These are phyloP conservation scores for Todiramphus saurophagus DNA, from an alignment of 2,113 vertebrate genomes.

Conservation along the genomic window DNA sequence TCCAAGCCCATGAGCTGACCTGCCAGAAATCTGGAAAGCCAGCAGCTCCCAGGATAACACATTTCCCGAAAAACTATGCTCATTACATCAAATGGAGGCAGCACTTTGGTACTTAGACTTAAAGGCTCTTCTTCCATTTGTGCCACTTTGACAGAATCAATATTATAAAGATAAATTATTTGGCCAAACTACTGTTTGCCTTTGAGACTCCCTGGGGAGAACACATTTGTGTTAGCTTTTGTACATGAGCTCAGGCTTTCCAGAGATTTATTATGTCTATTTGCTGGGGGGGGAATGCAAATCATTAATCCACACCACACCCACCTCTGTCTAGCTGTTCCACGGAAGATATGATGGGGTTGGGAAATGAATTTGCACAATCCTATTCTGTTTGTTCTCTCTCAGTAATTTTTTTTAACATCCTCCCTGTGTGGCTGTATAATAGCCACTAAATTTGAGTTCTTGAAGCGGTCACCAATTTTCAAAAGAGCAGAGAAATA, in stretches of 20 bases:
- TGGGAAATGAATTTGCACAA: not conserved
- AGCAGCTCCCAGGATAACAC: not conserved
- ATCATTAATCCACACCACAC: not conserved
- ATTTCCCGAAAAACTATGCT: not conserved
- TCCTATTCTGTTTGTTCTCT: not conserved
- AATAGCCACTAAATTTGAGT: not conserved
- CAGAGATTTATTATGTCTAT: not conserved
- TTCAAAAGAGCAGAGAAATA: not conserved
- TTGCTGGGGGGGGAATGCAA: not conserved
- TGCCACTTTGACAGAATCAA: not conserved
- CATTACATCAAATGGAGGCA: not conserved
- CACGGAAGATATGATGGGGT: not conserved
- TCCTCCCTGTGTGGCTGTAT: not conserved
- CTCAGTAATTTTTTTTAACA: not conserved
- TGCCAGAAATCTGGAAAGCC: not conserved
- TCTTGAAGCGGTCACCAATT: not conserved
- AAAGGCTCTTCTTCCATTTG: not conserved
- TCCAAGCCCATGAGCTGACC: rapidly evolving
- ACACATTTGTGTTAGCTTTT: not conserved
- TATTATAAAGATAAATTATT: not conserved
- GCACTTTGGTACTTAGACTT: not conserved
- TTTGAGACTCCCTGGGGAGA: not conserved
- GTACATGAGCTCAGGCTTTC: not conserved
- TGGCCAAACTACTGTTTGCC: not conserved
- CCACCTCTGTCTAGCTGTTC: not conserved